A percentile compares a stretch with the other conserved stretches of the same genome.
These are phyloP conservation scores for Centroberyx gerrardi DNA, from an alignment of 2,797 vertebrate genomes.

Conservation along the genomic window DNA sequence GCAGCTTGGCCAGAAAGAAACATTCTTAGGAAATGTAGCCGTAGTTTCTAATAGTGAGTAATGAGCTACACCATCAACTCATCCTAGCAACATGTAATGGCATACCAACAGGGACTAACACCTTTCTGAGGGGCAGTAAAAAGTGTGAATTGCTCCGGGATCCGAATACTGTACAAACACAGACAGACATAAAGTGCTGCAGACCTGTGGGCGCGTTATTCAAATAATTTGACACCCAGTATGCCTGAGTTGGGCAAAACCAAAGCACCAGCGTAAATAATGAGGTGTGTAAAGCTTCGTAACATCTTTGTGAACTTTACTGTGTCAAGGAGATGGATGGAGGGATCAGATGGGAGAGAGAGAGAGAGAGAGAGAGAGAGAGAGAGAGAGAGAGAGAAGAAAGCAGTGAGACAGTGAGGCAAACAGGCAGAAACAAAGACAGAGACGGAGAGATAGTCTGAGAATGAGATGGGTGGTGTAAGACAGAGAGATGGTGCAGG, in stretches of 20 bases:
- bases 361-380: too few species aligned
- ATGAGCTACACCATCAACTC: neutral
- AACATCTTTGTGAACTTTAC: neutral
- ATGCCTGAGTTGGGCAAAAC: neutral
- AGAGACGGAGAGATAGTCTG: neutral
- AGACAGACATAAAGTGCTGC: conserved; percentile 21
- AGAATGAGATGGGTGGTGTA: neutral
- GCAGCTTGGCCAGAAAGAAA: neutral
- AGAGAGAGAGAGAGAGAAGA: neutral
- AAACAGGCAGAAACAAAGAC: neutral
- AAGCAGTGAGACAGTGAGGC: conserved; percentile 8
- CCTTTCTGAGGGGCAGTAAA: conserved; percentile 32
- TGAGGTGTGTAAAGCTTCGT: neutral
- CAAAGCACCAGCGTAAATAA: neutral
- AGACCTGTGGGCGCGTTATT: neutral
- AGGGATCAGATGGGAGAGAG: neutral
- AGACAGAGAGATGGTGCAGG: conserved; percentile 22
- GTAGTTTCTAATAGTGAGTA: neutral
- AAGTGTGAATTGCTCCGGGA: conserved; percentile 43
- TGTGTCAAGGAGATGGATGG: neutral
- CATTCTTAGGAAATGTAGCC: neutral
- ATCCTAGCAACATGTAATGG: conserved; percentile 26
- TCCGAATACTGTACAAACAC: conserved; percentile 42
- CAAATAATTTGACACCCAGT: neutral
- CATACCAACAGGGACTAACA: conserved; percentile 12